Conservation (phyloP, 1,140 invertebrate genomes). For the Phthorimaea operculella region DNA sequence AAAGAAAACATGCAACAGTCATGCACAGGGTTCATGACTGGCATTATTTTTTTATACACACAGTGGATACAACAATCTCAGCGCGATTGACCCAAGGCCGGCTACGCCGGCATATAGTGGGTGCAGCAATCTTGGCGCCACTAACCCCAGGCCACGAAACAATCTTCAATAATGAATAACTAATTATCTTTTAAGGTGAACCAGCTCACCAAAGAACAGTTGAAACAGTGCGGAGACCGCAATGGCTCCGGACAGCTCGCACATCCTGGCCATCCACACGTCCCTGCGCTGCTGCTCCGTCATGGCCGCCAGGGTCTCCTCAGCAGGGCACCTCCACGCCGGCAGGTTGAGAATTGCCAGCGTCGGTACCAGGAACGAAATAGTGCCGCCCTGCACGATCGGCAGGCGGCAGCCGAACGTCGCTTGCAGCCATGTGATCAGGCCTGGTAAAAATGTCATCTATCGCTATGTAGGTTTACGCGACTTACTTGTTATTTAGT, state of each 20-base stretch:
- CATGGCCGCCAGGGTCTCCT: slow-evolving; percentile 68
- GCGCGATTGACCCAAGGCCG: no score
- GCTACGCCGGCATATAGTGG: no score
- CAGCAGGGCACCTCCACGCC: slow-evolving; percentile 80
- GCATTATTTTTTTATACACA: no score
- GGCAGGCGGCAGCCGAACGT: slow-evolving; percentile 79
- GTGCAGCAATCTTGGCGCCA: no score
- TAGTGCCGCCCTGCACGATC: slow-evolving; percentile 81
- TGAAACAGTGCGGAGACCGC: slow-evolving; percentile 84
- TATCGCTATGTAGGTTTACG: no score
- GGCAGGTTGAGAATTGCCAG: slow-evolving; percentile 84
- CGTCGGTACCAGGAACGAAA: slow-evolving; percentile 86
- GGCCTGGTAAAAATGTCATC: slow-evolving; percentile 68
- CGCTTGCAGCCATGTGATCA: slow-evolving; percentile 84
- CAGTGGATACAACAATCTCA: no score
- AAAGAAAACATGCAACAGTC: background rate
- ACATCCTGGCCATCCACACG: slow-evolving; percentile 82
- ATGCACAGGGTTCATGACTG: background rate
- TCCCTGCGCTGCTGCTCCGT: slow-evolving; percentile 69
- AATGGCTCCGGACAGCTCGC: slow-evolving; percentile 86
- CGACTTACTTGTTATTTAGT: no score
- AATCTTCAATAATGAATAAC: no score
- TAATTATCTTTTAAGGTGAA: no score
- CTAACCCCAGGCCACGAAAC: no score
- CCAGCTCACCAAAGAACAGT: slow-evolving; percentile 76